phyloP scores from a whole-genome alignment of 2,888 invertebrate genomes.

The Abscondita cerata region DNA sequence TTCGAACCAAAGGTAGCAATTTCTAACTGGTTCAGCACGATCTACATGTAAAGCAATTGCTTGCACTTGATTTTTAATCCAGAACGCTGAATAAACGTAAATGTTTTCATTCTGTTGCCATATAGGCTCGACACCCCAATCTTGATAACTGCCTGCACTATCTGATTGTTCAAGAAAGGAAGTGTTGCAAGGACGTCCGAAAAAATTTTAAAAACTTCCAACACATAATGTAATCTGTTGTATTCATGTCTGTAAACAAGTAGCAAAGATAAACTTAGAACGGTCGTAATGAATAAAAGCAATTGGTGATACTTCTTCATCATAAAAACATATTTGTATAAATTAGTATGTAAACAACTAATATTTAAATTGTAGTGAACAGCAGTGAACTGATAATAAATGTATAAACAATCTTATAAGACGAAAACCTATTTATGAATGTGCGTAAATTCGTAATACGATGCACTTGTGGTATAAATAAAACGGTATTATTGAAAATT shows the following conservation, averaged over 20 bases:
- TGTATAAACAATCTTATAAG: no score
- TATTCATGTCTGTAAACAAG: conserved; percentile 88
- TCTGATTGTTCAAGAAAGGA: conserved; percentile 54
- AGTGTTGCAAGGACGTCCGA: conserved; percentile 72
- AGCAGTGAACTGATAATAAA: no score
- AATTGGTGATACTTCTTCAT: conserved; percentile 90
- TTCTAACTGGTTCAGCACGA: conserved; percentile 65
- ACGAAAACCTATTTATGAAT: no score
- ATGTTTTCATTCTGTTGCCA: conserved; percentile 72
- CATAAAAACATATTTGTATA: conserved; percentile 41
- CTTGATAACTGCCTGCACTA: conserved; percentile 63
- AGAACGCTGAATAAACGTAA: conserved; percentile 73
- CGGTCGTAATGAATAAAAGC: conserved; percentile 72
- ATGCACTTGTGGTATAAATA: no score
- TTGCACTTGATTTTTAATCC: conserved; percentile 64
- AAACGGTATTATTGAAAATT: no score
- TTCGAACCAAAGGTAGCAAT: conserved; percentile 73
- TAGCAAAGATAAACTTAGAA: conserved; percentile 75
- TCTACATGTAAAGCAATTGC: conserved; percentile 68
- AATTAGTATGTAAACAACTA: no score
- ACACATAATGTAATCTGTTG: conserved; percentile 79
- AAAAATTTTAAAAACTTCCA: conserved; percentile 87
- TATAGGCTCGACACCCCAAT: conserved; percentile 69
- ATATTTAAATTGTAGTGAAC: no score
- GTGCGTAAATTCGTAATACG: no score